These are phyloP conservation scores for Papilio polyxenes DNA, from an alignment of 1,140 invertebrate species.

Conservation along the genomic window DNA sequence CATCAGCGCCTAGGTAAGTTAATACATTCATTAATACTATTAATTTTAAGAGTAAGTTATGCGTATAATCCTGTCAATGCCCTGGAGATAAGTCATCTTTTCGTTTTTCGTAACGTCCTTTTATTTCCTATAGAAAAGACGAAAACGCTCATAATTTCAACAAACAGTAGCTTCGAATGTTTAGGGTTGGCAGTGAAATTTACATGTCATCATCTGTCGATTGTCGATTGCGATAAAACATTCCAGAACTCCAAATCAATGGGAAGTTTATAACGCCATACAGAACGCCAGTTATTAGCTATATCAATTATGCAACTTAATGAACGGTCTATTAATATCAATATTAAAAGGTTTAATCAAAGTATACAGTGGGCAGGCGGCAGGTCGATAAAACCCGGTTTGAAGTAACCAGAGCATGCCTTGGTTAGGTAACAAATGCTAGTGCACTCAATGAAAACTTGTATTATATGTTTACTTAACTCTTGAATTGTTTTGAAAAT, in stretches of 20 bases:
- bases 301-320: conserved; percentile 1
- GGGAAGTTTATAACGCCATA: neutral
- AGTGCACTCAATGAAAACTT: neutral
- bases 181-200: neutral
- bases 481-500: neutral
- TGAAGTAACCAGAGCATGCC: conserved; percentile 30
- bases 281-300: neutral
- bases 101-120: neutral
- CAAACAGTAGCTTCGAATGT: neutral
- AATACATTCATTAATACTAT: neutral
- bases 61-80: neutral
- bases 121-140: neutral
- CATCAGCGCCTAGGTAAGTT: conserved; percentile 60
- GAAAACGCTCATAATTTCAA: neutral
- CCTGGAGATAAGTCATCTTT: neutral
- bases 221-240: neutral
- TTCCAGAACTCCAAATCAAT: neutral
- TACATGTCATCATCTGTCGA: neutral
- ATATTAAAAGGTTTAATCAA: conserved; percentile 28
- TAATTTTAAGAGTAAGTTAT: neutral
- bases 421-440: conserved; percentile 26
- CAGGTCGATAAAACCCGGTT: conserved; percentile 26
- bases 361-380: conserved; percentile 1
- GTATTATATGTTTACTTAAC: conserved; percentile 19
- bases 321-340: neutral